Evolutionary conservation across 1,140 invertebrate genomes (phyloP), one percentile per base, ranked within the genome.

Genomic region (Drosophila rhopaloa): DNA sequence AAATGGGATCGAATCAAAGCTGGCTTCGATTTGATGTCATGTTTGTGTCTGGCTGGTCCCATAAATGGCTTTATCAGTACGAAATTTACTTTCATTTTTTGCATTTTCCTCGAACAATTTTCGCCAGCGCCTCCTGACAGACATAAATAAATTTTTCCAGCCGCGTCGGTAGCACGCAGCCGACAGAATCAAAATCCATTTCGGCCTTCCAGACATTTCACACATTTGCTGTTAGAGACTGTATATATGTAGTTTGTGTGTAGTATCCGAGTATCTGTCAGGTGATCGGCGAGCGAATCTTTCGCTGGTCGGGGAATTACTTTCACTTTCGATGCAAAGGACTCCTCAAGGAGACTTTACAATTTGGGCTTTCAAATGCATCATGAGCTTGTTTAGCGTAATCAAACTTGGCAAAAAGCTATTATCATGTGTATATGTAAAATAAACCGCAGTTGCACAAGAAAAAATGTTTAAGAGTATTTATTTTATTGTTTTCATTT

Each of bases 291-390:
- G 3, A 67, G 76, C 59, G 77, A 54, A 79, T 71, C 63, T 74
- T 83, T 73, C 47, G 40, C 66, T 24, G 14, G 40, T 40, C 50
- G 50, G 41, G 50, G 62, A 38, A 14, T 70, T 72, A 83, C 83
- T 88, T 88, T 88, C 83, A 88, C 83, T 88, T 88, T 88, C 79
- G 38, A 72, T 77, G 80, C 68, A 80, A 77, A 88, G 83, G 83
- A 88, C 83, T 83, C 76, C 46, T 51, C 46, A 61, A 51, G 32
- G 62, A 68, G 58, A 47, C 59, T 78, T 84, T 48, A 72, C 74
- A 58, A 59, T 79, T 83, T 83, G 65, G 80, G 84, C 83, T 88
- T 88, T 88, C 84, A 89, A 83, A 89, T 80, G 80, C 84, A 83
- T 88, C 79, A 88, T 89, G 72, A 88, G 88, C 83, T 88, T 83